A percentile compares a stretch with the other conserved stretches of the same genome.
Evolutionary conservation across 2,797 vertebrate species (phyloP).

Genomic region (Gallirallus australis): DNA sequence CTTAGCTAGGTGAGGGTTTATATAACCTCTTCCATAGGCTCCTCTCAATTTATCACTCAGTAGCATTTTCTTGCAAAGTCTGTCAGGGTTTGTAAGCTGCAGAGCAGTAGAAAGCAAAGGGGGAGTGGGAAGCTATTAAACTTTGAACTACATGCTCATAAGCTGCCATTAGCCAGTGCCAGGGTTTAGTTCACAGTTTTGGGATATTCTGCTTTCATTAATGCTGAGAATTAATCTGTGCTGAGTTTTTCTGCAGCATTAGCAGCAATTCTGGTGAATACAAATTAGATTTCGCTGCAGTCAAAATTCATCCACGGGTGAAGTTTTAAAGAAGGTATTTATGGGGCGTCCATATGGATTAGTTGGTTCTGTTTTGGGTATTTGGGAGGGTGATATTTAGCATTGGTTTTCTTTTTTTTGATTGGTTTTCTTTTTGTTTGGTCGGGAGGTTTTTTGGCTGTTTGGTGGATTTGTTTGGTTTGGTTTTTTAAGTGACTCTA

Average conservation of each 20-base stretch:
- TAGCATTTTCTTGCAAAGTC: background rate
- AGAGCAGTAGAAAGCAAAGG: background rate
- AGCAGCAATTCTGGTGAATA: background rate
- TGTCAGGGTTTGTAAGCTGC: background rate
- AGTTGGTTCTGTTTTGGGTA: background rate
- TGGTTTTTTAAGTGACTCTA: background rate
- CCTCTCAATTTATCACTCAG: background rate
- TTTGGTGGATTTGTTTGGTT: too few relatives aligned
- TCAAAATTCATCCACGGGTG: background rate
- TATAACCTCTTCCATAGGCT: background rate
- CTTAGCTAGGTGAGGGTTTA: background rate
- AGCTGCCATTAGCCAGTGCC: background rate
- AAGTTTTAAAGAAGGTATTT: background rate
- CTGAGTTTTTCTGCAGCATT: constrained; percentile 9
- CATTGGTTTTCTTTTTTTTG: background rate
- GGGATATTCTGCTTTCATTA: constrained; percentile 40
- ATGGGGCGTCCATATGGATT: background rate
- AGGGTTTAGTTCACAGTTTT: background rate
- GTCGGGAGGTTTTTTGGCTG: background rate
- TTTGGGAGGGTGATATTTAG: background rate
- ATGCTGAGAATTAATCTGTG: constrained; percentile 13
- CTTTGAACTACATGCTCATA: background rate
- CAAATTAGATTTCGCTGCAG: background rate
- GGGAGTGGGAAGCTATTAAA: background rate
- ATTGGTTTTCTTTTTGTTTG: background rate